These are phyloP conservation scores for Elmis aenea DNA, from an alignment of 2,888 invertebrate species.

Conservation along the genomic window DNA sequence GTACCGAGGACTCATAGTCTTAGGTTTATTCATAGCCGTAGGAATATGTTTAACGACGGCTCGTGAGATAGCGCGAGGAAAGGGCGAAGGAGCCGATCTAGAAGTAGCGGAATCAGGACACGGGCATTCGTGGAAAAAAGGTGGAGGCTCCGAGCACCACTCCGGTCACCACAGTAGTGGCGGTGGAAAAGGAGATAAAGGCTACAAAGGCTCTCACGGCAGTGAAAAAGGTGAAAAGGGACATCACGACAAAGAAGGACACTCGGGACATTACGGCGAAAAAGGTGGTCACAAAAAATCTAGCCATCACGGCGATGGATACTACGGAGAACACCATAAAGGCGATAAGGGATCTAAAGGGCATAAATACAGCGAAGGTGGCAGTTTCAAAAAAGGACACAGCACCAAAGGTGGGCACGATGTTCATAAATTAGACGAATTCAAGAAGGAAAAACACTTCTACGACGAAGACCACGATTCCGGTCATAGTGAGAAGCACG, in stretches of 20 bases:
- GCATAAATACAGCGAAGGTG: constrained; percentile 63
- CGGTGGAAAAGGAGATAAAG: constrained; percentile 61
- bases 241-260: constrained; percentile 63
- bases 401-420: constrained; percentile 83
- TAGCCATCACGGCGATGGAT: constrained; percentile 59
- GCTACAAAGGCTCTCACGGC: constrained; percentile 61
- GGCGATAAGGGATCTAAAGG: constrained; percentile 65
- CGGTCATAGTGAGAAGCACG: constrained; percentile 77
- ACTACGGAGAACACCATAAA: constrained; percentile 61
- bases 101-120: constrained; percentile 38
- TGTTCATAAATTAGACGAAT: constrained; percentile 79
- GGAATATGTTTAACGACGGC: constrained; percentile 46
- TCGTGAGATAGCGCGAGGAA: constrained; percentile 51
- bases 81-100: constrained; percentile 40
- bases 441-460: constrained; percentile 81
- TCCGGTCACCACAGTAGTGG: constrained; percentile 53
- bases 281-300: constrained; percentile 58
- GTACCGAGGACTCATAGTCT: constrained; percentile 64
- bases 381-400: constrained; percentile 78
- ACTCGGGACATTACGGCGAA: constrained; percentile 60
- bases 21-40: constrained; percentile 52
- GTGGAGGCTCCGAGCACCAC: constrained; percentile 54
- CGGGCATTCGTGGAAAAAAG: constrained; percentile 47
- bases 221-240: constrained; percentile 61
- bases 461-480: constrained; percentile 80